These are phyloP conservation scores for Platygyra sinensis DNA, from an alignment of 64 coral and sea anemone genomes.

Conservation along the genomic window DNA sequence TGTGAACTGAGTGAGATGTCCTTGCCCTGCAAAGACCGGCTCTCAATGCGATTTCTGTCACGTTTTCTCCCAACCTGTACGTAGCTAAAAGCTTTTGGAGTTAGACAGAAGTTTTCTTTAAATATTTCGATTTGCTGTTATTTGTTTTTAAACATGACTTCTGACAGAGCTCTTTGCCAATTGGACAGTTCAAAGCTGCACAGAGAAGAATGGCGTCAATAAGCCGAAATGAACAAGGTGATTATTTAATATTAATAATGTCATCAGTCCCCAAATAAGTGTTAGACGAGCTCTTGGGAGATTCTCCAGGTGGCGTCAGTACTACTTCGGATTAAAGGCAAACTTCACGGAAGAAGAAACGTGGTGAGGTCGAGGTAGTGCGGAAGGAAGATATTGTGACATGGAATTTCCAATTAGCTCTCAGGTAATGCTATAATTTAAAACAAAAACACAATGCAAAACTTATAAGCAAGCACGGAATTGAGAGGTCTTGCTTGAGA, in stretches of 20 bases:
- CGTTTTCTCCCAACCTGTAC: too few relatives aligned
- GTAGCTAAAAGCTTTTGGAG: neutral
- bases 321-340: neutral
- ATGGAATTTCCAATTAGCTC: constrained; percentile 39
- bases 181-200: constrained; percentile 13
- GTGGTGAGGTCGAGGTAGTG: neutral
- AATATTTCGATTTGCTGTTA: neutral
- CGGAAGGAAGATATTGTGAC: neutral
- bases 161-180: neutral
- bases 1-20: too few relatives aligned
- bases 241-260: constrained; percentile 53
- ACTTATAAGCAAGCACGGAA: neutral
- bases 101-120: neutral
- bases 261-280: constrained; percentile 46
- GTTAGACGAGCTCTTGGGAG: neutral
- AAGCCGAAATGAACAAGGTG: constrained; percentile 54
- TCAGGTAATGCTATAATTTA: neutral
- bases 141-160: constrained; percentile 13
- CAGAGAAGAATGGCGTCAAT: constrained; percentile 49
- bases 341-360: neutral
- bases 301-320: constrained; percentile 20
- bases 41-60: too few relatives aligned
- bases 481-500: neutral
- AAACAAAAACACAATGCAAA: neutral
- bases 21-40: too few relatives aligned